A percentile compares a stretch with the other conserved stretches of the same genome.
Conservation (phyloP, 2,113 vertebrate genomes). For the Xyrauchen texanus region DNA sequence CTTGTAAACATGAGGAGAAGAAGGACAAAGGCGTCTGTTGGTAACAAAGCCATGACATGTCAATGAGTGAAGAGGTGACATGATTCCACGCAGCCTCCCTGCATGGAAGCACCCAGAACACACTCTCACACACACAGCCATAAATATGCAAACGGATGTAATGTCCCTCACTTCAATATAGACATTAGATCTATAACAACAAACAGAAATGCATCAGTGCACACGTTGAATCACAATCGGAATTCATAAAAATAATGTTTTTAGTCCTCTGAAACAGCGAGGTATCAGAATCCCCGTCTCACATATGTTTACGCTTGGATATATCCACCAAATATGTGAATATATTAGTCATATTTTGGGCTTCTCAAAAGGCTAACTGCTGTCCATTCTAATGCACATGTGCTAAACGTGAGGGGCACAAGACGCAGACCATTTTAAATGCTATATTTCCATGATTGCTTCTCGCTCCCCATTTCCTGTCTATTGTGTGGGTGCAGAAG, state of each 20-base stretch:
- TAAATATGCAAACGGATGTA: constrained; percentile 34
- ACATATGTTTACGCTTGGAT: constrained; percentile 55
- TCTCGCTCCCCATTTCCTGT: constrained; percentile 75
- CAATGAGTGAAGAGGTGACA: constrained; percentile 55
- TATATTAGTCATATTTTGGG: constrained; percentile 58
- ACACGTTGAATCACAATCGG: not conserved
- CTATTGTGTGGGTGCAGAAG: constrained; percentile 67
- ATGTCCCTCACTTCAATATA: constrained; percentile 10
- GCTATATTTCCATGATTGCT: constrained; percentile 78
- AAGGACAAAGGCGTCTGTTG: constrained; percentile 43
- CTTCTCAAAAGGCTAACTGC: constrained; percentile 56
- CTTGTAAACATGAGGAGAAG: constrained; percentile 58
- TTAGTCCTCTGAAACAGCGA: constrained; percentile 57
- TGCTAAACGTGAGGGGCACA: constrained; percentile 47
- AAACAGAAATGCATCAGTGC: constrained; percentile 3
- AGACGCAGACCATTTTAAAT: constrained; percentile 63
- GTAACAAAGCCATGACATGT: constrained; percentile 65
- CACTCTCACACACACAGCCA: constrained; percentile 1
- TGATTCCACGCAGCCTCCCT: constrained; percentile 38
- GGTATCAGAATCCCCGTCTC: constrained; percentile 49
- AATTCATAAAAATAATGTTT: not conserved
- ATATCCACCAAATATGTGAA: constrained; percentile 62
- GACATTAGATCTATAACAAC: not conserved
- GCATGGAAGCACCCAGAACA: too few species aligned
- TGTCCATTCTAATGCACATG: constrained; percentile 66